phyloP scores from a whole-genome alignment of 2,797 vertebrate genomes.

The Taeniopygia guttata region DNA sequence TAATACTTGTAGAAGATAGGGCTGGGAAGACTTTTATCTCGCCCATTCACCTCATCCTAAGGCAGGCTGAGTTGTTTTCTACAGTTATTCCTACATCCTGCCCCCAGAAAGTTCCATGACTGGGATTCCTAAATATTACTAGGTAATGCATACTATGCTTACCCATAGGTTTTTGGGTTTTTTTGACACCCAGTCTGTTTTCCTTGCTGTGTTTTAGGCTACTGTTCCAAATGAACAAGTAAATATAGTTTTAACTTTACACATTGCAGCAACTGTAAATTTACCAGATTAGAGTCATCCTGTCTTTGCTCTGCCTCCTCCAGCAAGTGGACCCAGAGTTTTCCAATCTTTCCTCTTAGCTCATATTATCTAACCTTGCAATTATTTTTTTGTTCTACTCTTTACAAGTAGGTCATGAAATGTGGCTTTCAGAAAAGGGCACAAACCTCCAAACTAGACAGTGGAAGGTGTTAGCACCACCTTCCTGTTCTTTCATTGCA shows the following conservation, averaged over 20 bases:
- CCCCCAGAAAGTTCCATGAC: not conserved
- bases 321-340: not conserved
- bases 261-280: not conserved
- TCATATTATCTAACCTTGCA: not conserved
- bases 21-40: not conserved
- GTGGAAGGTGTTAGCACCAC: not conserved
- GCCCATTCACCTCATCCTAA: not conserved
- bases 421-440: not conserved
- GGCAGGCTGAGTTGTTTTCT: not conserved
- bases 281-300: not conserved
- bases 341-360: not conserved
- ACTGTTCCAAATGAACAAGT: not conserved
- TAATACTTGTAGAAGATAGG: not conserved
- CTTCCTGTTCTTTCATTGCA: not conserved
- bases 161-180: not conserved
- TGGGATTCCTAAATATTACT: not conserved
- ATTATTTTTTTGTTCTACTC: not conserved
- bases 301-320: not conserved
- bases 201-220: not conserved
- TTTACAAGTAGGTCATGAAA: not conserved
- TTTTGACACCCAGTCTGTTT: not conserved
- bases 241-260: not conserved
- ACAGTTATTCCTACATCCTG: not conserved
- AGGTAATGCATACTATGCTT: not conserved
- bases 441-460: not conserved